phyloP scores from a whole-genome alignment of 2,113 vertebrate species.

The Pelecanoides urinatrix region DNA sequence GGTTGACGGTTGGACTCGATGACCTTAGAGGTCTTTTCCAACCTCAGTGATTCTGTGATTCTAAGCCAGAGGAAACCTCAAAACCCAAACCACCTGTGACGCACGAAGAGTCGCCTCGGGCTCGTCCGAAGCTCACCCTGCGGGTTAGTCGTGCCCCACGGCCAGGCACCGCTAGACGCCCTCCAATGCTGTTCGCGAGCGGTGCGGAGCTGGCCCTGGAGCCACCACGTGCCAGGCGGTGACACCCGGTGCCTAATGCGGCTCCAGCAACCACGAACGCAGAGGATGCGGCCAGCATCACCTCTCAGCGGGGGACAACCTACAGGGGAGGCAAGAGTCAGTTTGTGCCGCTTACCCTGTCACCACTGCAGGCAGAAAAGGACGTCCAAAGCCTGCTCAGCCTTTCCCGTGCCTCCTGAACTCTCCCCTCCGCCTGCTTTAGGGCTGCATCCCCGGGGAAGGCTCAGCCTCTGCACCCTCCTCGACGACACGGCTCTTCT shows the following conservation, averaged over 20 bases:
- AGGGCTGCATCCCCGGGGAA: background rate
- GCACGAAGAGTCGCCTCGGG: background rate
- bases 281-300: rapidly evolving
- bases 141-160: background rate
- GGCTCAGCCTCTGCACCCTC: background rate
- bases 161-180: rapidly evolving
- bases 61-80: background rate
- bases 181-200: background rate
- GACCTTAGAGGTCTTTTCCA: no score
- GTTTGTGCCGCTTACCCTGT: background rate
- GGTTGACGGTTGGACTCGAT: no score
- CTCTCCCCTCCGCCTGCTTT: background rate
- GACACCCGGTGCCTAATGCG: background rate
- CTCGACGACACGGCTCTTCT: background rate
- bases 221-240: rapidly evolving
- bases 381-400: background rate
- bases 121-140: background rate
- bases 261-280: rapidly evolving
- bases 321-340: background rate
- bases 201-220: background rate
- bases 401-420: background rate
- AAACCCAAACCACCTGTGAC: background rate
- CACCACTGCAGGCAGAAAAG: background rate
- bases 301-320: background rate
- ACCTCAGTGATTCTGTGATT: no score